Percentiles rank a stretch among this genome's conserved stretches.
Conservation (phyloP, 1,140 invertebrate species). For the Elymnias hypermnestra region DNA sequence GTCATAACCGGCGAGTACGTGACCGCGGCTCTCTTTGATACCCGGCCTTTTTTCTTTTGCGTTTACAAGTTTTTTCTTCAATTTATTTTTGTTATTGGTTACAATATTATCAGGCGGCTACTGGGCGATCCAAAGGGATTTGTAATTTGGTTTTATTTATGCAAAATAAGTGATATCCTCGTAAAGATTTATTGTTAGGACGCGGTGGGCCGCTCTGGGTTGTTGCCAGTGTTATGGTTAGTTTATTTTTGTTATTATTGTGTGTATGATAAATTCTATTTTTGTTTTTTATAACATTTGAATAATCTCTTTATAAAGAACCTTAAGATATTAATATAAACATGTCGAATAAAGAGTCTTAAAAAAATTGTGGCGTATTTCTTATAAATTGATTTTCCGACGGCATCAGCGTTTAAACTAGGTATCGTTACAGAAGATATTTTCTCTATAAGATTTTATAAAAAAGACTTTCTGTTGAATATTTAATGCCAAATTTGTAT, state of each 20-base stretch:
- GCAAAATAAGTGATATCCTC: constrained; percentile 61
- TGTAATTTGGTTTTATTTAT: constrained; percentile 71
- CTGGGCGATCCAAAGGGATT: constrained; percentile 58
- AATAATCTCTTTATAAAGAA: neutral
- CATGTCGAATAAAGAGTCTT: no score
- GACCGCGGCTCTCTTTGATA: constrained; percentile 66
- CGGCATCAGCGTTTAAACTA: no score
- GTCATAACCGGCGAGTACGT: constrained; percentile 64
- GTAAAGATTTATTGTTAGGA: constrained; percentile 56
- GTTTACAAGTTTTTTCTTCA: constrained; percentile 53
- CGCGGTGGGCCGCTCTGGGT: constrained; percentile 31
- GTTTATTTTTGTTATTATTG: no score
- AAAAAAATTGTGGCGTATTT: no score
- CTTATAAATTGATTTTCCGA: no score
- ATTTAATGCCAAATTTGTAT: no score
- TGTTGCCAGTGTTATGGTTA: constrained; percentile 5
- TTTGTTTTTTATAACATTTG: no score
- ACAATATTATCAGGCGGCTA: constrained; percentile 68
- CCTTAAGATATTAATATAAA: no score
- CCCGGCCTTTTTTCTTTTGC: constrained; percentile 51
- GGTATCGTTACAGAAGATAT: no score
- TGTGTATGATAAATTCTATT: no score
- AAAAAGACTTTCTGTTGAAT: no score
- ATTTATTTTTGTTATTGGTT: constrained; percentile 62
- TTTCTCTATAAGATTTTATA: no score